Evolutionary conservation across 2,888 invertebrate genomes (phyloP).

Genomic region (Masnerella sp.): DNA sequence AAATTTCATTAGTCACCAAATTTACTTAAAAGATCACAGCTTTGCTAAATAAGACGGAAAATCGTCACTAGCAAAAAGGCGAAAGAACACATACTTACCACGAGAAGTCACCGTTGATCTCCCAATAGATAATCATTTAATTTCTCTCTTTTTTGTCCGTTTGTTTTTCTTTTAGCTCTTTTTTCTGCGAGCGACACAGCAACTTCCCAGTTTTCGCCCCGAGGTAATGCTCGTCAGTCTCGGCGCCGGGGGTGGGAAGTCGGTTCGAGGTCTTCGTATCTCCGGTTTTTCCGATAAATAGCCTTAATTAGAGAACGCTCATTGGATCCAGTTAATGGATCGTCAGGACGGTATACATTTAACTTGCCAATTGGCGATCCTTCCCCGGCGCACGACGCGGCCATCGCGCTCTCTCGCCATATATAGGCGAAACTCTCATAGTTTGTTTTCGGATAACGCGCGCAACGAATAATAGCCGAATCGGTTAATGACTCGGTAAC

Average conservation of each 20-base stretch:
- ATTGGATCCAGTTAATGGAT: constrained; percentile 73
- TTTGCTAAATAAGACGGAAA: constrained; percentile 38
- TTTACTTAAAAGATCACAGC: too few relatives aligned
- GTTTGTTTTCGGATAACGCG: constrained; percentile 60
- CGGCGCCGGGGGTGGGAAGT: constrained; percentile 41
- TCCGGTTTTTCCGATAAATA: constrained; percentile 71
- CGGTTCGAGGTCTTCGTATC: constrained; percentile 60
- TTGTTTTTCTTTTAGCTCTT: constrained; percentile 57
- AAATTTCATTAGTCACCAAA: too few relatives aligned
- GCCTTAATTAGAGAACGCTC: constrained; percentile 73
- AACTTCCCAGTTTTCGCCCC: constrained; percentile 66
- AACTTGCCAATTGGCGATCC: constrained; percentile 62
- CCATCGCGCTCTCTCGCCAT: constrained; percentile 31
- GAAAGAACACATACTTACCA: constrained; percentile 42
- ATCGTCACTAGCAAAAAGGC: constrained; percentile 21
- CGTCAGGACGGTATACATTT: constrained; percentile 69
- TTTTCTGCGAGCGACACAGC: constrained; percentile 62
- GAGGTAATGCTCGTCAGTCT: constrained; percentile 61
- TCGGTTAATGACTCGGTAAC: constrained; percentile 60
- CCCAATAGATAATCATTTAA: constrained; percentile 59
- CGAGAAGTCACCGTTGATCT: constrained; percentile 56
- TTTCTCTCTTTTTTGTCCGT: constrained; percentile 54
- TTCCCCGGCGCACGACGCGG: constrained; percentile 42
- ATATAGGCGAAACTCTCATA: constrained; percentile 55
- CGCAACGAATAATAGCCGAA: constrained; percentile 59